phyloP scores from a whole-genome alignment of 1,140 invertebrate genomes.

The Bombus pascuorum region DNA sequence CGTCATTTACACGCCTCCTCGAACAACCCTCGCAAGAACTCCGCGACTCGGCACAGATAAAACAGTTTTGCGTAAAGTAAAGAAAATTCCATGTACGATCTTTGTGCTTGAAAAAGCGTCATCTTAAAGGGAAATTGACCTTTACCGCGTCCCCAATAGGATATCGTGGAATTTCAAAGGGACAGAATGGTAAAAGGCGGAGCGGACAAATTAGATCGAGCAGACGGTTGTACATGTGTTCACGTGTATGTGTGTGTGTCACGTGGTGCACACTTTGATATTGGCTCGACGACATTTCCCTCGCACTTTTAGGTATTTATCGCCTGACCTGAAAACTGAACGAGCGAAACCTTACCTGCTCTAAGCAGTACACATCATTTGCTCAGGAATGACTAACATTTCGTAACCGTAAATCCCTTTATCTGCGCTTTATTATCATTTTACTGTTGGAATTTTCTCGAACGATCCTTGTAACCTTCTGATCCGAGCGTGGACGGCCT shows the following conservation, averaged over 20 bases:
- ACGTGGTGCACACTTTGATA: neutral
- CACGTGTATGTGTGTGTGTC: too few species aligned
- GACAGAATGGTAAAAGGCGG: neutral
- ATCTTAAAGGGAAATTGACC: slow-evolving; percentile 17
- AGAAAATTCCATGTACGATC: neutral
- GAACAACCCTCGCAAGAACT: neutral
- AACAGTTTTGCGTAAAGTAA: neutral
- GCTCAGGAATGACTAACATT: slow-evolving; percentile 19
- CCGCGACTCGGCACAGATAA: neutral
- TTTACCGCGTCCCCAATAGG: neutral
- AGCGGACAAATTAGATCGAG: slow-evolving; percentile 17
- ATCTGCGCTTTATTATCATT: neutral
- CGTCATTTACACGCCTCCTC: neutral
- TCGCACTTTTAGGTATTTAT: slow-evolving; percentile 50
- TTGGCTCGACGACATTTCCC: neutral
- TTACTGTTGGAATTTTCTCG: neutral
- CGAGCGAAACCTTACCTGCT: slow-evolving; percentile 34
- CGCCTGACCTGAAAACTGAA: slow-evolving; percentile 46
- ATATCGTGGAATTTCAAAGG: neutral
- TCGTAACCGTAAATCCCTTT: slow-evolving; percentile 44
- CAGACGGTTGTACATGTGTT: neutral
- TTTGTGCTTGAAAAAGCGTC: neutral
- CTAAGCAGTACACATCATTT: slow-evolving; percentile 14
- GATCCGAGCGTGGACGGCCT: neutral
- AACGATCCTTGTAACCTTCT: neutral